A percentile compares a stretch with the other conserved stretches of the same genome.
These are phyloP conservation scores for Lacanobia wlatinum DNA, from an alignment of 2,888 invertebrate species.

Conservation along the genomic window DNA sequence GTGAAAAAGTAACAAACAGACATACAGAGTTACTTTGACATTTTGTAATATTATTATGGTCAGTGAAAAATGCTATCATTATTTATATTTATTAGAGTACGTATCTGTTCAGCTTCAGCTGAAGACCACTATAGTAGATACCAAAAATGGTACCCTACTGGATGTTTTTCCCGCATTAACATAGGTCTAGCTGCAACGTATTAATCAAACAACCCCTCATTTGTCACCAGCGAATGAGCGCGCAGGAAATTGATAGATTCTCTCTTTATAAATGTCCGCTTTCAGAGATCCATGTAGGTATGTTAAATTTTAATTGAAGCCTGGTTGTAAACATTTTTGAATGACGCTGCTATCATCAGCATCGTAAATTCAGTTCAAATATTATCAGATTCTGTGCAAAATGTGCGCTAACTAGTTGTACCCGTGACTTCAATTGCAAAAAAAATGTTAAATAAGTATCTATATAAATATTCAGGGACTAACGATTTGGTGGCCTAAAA, in stretches of 20 bases:
- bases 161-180: slow-evolving; percentile 24
- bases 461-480: too few relatives aligned
- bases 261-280: slow-evolving; percentile 31
- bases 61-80: not conserved
- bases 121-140: not conserved
- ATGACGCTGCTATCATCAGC: slow-evolving; percentile 5
- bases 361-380: slow-evolving; percentile 1
- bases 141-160: slow-evolving; percentile 3
- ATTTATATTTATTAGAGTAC: not conserved
- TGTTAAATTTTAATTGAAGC: slow-evolving; percentile 17
- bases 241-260: slow-evolving; percentile 43
- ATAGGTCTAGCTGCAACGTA: slow-evolving; percentile 34
- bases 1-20: too few relatives aligned
- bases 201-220: slow-evolving; percentile 50
- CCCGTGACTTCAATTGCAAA: not conserved
- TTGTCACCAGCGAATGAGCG: slow-evolving; percentile 45
- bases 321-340: slow-evolving; percentile 22
- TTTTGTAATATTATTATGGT: too few relatives aligned
- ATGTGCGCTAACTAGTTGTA: not conserved
- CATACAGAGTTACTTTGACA: too few relatives aligned
- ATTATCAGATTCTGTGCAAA: not conserved
- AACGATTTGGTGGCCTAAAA: too few relatives aligned
- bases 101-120: not conserved
- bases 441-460: not conserved
- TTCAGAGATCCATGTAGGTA: slow-evolving; percentile 22